Evolutionary conservation across 2,888 invertebrate species (phyloP).

Genomic region (Rhagophthalmus giganteus): DNA sequence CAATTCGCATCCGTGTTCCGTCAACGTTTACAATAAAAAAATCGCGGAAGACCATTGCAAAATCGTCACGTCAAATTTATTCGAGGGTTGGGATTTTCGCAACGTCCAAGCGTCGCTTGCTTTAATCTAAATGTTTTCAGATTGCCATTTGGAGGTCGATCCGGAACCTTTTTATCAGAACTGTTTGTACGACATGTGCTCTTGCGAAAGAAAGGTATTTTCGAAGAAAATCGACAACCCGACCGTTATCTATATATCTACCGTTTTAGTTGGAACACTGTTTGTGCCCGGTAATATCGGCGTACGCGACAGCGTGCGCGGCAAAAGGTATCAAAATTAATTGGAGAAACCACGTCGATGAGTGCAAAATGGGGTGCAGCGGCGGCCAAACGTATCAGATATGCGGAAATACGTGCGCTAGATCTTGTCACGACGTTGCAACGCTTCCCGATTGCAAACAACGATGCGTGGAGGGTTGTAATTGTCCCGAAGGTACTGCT

Average conservation of each 20-base stretch:
- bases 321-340: slow-evolving; percentile 69
- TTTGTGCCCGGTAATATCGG: slow-evolving; percentile 79
- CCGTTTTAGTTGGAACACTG: slow-evolving; percentile 57
- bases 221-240: neutral
- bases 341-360: slow-evolving; percentile 76
- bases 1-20: slow-evolving; percentile 70
- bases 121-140: slow-evolving; percentile 54
- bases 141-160: slow-evolving; percentile 82
- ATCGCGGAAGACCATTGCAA: slow-evolving; percentile 74
- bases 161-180: slow-evolving; percentile 77
- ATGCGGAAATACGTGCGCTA: slow-evolving; percentile 82
- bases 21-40: slow-evolving; percentile 70
- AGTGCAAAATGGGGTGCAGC: slow-evolving; percentile 79
- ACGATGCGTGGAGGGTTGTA: too few species aligned
- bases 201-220: slow-evolving; percentile 63
- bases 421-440: slow-evolving; percentile 72
- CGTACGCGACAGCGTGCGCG: slow-evolving; percentile 82
- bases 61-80: slow-evolving; percentile 66
- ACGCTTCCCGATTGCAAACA: too few species aligned
- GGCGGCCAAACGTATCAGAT: slow-evolving; percentile 80
- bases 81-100: too few species aligned
- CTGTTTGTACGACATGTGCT: slow-evolving; percentile 87
- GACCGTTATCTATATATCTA: neutral
- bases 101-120: too few species aligned
- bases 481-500: too few species aligned